Evolutionary conservation across 2,797 vertebrate genomes (phyloP).

Genomic region (Calcarius lapponicus): DNA sequence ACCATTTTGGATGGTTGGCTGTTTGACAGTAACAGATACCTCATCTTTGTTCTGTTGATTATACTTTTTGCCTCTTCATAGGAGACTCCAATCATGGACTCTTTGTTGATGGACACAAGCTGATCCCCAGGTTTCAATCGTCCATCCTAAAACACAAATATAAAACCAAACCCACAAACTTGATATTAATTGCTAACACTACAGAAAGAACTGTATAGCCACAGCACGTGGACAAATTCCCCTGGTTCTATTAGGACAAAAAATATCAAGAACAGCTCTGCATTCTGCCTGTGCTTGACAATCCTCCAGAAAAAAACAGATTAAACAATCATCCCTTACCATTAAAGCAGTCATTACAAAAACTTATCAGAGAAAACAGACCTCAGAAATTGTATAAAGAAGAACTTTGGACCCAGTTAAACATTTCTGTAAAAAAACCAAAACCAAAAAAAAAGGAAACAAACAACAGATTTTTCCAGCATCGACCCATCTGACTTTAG

Average conservation of each 20-base stretch:
- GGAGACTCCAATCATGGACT: constrained; percentile 91
- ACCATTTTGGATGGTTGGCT: not conserved
- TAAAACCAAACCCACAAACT: not conserved
- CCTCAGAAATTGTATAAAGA: not conserved
- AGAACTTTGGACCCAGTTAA: not conserved
- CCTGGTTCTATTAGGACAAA: not conserved
- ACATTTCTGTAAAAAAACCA: not conserved
- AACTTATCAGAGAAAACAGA: not conserved
- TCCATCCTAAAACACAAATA: constrained; percentile 83
- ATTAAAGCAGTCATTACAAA: not conserved
- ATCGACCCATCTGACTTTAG: not conserved
- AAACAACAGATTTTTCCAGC: not conserved
- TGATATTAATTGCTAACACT: not conserved
- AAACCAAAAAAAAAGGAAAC: not conserved
- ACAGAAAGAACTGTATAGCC: not conserved
- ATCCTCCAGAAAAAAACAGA: not conserved
- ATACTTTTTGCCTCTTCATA: constrained; percentile 90
- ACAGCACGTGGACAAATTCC: not conserved
- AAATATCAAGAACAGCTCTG: not conserved
- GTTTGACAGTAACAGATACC: constrained; percentile 71
- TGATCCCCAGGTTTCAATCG: constrained; percentile 90
- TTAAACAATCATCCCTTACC: not conserved
- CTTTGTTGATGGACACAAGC: constrained; percentile 92
- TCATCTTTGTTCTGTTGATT: constrained; percentile 83
- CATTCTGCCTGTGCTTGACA: not conserved